These are phyloP conservation scores for Iphiclides podalirius DNA, from an alignment of 2,888 invertebrate genomes.

Conservation along the genomic window DNA sequence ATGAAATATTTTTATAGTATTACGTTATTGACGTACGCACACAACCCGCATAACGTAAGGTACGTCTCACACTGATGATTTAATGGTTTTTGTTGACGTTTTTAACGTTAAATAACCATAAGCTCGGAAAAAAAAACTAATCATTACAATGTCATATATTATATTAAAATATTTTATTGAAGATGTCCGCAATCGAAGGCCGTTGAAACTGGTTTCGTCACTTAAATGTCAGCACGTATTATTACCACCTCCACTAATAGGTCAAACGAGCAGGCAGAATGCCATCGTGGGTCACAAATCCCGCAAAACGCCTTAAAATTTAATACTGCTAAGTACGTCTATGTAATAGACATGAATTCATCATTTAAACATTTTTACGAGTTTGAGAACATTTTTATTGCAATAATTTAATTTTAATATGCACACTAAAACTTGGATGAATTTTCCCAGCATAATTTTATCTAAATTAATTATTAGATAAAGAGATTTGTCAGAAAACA, in stretches of 20 bases:
- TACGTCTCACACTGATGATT: neutral
- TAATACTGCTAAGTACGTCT: constrained; percentile 7
- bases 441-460: too few relatives aligned
- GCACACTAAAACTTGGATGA: too few relatives aligned
- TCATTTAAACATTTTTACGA: too few relatives aligned
- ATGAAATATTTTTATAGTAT: too few relatives aligned
- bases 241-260: constrained; percentile 49
- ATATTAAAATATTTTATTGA: constrained; percentile 37
- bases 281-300: constrained; percentile 35
- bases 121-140: constrained; percentile 44
- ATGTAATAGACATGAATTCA: too few relatives aligned
- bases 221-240: constrained; percentile 71
- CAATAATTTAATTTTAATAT: too few relatives aligned
- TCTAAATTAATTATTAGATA: too few relatives aligned
- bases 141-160: constrained; percentile 36
- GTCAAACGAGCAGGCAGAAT: constrained; percentile 49
- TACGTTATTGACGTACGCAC: neutral
- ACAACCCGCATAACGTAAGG: constrained; percentile 7
- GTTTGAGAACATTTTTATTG: too few relatives aligned
- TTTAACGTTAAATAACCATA: constrained; percentile 12
- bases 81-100: constrained; percentile 22
- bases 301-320: constrained; percentile 23
- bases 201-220: constrained; percentile 60
- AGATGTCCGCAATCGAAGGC: constrained; percentile 38
- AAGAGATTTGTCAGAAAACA: too few relatives aligned